Percentiles rank a stretch among this genome's conserved stretches.
Evolutionary conservation across 2,888 invertebrate species (phyloP).

Genomic region (Eristalis arbustorum): DNA sequence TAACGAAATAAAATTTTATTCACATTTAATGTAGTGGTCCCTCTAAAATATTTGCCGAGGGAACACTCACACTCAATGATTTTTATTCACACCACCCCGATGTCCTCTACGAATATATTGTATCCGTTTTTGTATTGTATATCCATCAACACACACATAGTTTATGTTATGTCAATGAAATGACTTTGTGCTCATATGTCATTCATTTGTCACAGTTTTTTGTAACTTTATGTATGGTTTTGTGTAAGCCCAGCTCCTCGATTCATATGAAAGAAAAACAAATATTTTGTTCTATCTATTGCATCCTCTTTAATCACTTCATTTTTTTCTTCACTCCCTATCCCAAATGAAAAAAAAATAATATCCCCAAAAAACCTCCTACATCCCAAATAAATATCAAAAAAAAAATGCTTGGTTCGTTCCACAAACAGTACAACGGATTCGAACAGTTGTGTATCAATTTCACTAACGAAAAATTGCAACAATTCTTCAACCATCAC

Average conservation of each 20-base stretch:
- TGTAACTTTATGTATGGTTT: constrained; percentile 55
- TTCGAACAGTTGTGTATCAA: constrained; percentile 97
- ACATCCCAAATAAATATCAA: constrained; percentile 2
- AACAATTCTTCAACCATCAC: constrained; percentile 97
- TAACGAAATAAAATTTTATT: no score
- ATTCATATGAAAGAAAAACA: not conserved
- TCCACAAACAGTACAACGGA: constrained; percentile 87
- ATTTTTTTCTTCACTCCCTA: constrained; percentile 7
- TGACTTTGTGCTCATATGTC: no score
- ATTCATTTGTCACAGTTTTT: constrained; percentile 6
- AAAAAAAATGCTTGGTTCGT: constrained; percentile 75
- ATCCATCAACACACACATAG: not conserved
- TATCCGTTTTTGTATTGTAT: not conserved
- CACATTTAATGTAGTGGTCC: no score
- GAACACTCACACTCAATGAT: no score
- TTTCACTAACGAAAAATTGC: constrained; percentile 96
- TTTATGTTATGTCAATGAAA: not conserved
- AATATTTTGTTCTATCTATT: constrained; percentile 1
- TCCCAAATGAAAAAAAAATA: not conserved
- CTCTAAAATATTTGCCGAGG: no score
- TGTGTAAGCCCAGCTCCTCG: constrained; percentile 31
- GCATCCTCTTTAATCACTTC: constrained; percentile 17
- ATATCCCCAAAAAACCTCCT: not conserved
- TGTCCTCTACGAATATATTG: not conserved
- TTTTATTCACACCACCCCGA: no score